phyloP scores from a whole-genome alignment of 2,888 invertebrate species.

The Agrochola circellaris region DNA sequence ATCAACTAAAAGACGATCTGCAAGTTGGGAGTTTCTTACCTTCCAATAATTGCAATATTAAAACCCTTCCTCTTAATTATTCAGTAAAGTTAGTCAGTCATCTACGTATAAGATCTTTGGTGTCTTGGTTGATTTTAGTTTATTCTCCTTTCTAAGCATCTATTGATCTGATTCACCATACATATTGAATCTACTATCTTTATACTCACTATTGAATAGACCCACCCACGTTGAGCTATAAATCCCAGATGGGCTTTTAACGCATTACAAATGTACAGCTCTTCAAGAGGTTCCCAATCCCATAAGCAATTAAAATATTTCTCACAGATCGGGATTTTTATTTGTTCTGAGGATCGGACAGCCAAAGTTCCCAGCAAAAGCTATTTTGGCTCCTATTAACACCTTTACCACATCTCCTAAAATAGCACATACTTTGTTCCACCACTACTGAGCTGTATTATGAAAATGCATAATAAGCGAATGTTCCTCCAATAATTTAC shows the following conservation, averaged over 20 bases:
- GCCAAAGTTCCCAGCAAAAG: conserved; percentile 31
- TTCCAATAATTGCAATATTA: not conserved
- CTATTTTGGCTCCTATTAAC: conserved; percentile 37
- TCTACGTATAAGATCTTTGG: not conserved
- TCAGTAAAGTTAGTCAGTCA: not conserved
- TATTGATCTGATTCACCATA: not conserved
- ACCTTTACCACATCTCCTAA: conserved; percentile 42
- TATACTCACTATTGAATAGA: not conserved
- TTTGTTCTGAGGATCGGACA: too few species aligned
- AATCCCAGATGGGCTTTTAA: conserved; percentile 46
- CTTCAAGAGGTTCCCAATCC: conserved; percentile 33
- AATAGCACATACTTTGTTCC: conserved; percentile 41
- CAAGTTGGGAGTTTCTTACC: not conserved
- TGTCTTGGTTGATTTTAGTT: not conserved
- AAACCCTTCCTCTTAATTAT: not conserved
- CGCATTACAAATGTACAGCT: conserved; percentile 27
- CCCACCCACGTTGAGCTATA: conserved; percentile 48
- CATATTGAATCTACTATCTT: not conserved
- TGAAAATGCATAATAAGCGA: conserved; percentile 18
- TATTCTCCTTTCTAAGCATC: not conserved
- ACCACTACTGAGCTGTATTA: conserved; percentile 3
- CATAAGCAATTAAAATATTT: conserved; percentile 37
- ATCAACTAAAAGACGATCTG: not conserved
- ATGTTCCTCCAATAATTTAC: conserved; percentile 25
- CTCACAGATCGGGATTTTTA: too few species aligned